Evolutionary conservation across 2,113 vertebrate genomes (phyloP).

Genomic region (Aldabrachelys gigantea): DNA sequence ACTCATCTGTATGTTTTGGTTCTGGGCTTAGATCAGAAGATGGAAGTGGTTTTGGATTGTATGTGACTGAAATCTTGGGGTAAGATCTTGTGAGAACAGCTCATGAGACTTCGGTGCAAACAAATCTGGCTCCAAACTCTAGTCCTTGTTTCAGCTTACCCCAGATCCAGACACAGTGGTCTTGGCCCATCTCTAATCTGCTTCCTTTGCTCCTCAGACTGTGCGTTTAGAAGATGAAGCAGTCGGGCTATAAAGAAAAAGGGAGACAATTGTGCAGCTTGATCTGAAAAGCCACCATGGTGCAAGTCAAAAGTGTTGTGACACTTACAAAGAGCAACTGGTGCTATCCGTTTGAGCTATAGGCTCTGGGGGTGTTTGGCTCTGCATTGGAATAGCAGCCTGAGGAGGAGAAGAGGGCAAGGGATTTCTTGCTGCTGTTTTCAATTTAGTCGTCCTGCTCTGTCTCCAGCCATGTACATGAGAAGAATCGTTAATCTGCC

Average conservation of each 20-base stretch:
- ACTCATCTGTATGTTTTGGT: neutral
- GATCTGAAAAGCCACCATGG: neutral
- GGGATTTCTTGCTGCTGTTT: neutral
- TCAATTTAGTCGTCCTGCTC: rapidly evolving
- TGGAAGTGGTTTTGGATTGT: neutral
- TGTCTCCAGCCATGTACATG: neutral
- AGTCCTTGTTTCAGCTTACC: neutral
- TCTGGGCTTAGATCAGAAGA: neutral
- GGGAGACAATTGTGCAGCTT: neutral
- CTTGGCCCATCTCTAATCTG: neutral
- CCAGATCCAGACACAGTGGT: neutral
- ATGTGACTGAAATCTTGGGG: neutral
- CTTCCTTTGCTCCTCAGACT: neutral
- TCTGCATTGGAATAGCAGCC: neutral
- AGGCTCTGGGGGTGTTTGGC: neutral
- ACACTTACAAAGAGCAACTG: rapidly evolving
- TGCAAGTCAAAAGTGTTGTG: rapidly evolving
- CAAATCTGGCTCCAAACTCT: neutral
- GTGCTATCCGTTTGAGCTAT: rapidly evolving
- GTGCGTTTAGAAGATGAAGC: neutral
- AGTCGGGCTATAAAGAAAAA: rapidly evolving
- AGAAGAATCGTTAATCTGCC: conserved; percentile 9
- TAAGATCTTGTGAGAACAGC: neutral
- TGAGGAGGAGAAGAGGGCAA: no score
- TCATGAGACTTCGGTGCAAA: neutral